These are phyloP conservation scores for Nebria salina DNA, from an alignment of 2,888 invertebrate species.

Conservation along the genomic window DNA sequence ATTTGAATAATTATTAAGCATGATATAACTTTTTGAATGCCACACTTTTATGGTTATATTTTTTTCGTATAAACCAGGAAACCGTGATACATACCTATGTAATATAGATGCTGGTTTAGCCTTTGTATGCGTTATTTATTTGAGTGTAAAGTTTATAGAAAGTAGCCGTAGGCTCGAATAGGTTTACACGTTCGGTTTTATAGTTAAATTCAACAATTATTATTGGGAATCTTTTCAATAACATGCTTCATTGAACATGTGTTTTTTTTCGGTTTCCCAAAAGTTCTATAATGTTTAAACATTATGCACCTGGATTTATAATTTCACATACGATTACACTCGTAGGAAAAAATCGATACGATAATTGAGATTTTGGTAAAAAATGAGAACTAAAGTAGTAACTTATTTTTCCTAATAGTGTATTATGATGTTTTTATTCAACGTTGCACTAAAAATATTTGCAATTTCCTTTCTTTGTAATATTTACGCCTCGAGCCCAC, in stretches of 20 bases:
- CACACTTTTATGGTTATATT: neutral
- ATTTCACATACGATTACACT: no score
- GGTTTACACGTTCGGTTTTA: conserved; percentile 33
- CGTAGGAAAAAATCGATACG: no score
- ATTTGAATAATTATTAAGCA: neutral
- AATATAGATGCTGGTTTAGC: neutral
- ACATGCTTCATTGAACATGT: conserved; percentile 35
- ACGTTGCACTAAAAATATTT: neutral
- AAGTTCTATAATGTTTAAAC: neutral
- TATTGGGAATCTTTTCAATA: conserved; percentile 37
- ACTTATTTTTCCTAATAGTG: no score
- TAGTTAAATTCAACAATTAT: conserved; percentile 39
- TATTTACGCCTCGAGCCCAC: neutral
- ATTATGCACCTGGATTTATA: no score
- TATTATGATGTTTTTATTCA: no score
- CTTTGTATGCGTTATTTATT: neutral
- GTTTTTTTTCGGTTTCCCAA: conserved; percentile 17
- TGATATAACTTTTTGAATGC: neutral
- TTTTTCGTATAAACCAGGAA: neutral
- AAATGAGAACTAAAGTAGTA: no score
- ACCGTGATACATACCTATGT: neutral
- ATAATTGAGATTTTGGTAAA: no score
- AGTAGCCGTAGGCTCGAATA: conserved; percentile 27
- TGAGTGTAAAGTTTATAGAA: conserved; percentile 27
- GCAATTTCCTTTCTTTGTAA: neutral